Conservation (phyloP, 2,797 vertebrate species). For the Muscicapa striata region DNA sequence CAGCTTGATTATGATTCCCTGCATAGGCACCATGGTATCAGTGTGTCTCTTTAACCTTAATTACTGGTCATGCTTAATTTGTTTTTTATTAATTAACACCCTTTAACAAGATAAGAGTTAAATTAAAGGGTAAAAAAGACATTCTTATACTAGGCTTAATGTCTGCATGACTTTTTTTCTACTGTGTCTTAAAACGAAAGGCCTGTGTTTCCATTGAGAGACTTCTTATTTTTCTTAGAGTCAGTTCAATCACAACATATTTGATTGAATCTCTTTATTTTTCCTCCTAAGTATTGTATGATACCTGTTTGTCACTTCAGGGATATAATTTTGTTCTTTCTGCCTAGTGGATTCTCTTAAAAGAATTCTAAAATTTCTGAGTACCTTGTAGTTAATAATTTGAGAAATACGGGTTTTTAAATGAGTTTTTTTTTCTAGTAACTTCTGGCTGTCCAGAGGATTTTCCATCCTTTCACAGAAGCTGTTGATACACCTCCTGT, state of each 20-base stretch:
- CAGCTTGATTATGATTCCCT: not conserved
- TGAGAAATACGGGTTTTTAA: not conserved
- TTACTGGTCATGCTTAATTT: not conserved
- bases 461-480: not conserved
- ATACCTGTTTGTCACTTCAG: not conserved
- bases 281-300: not conserved
- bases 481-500: not conserved
- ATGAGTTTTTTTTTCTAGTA: not conserved
- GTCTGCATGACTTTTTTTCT: not conserved
- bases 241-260: not conserved
- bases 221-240: not conserved
- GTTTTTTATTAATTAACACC: not conserved
- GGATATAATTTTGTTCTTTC: not conserved
- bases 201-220: not conserved
- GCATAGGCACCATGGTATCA: not conserved
- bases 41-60: not conserved
- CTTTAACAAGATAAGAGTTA: not conserved
- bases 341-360: not conserved
- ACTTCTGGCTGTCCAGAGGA: not conserved
- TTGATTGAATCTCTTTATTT: not conserved
- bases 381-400: not conserved
- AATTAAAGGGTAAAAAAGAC: not conserved
- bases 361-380: not conserved
- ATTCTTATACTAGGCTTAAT: not conserved
- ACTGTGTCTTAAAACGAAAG: not conserved